phyloP scores from a whole-genome alignment of 1,140 invertebrate species.

The Eumaeus atala region DNA sequence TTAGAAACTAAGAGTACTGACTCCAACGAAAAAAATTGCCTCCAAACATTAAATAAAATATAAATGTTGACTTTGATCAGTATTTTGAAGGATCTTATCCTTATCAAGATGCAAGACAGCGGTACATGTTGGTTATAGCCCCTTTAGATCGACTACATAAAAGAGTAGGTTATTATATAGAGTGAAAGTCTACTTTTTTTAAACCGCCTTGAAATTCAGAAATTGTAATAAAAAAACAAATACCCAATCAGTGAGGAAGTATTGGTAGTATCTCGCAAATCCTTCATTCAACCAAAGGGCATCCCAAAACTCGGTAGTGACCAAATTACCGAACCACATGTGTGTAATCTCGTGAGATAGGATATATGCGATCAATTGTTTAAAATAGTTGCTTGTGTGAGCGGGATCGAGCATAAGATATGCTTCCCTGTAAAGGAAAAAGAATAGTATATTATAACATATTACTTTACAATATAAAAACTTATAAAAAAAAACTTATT shows the following conservation, averaged over 20 bases:
- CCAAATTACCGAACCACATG: conserved; percentile 81
- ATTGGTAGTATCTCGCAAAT: conserved; percentile 81
- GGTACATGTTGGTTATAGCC: no score
- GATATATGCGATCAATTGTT: conserved; percentile 74
- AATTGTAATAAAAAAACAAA: conserved; percentile 12
- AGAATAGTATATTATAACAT: no score
- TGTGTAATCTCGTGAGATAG: conserved; percentile 80
- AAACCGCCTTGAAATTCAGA: no score
- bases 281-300: conserved; percentile 82
- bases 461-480: neutral
- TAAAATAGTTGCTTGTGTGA: conserved; percentile 61
- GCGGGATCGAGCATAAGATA: conserved; percentile 73
- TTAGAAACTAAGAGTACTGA: no score
- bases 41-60: no score
- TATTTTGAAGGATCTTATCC: no score
- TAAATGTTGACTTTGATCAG: no score
- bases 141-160: no score
- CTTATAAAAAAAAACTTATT: neutral
- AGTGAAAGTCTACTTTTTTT: no score
- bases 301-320: conserved; percentile 81
- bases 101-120: no score
- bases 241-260: conserved; percentile 72
- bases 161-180: no score
- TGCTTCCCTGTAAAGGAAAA: conserved; percentile 73
- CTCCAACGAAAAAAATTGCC: no score